These are phyloP conservation scores for Mandrillus leucophaeus DNA, from an alignment of 2,113 vertebrate genomes.

Conservation along the genomic window DNA sequence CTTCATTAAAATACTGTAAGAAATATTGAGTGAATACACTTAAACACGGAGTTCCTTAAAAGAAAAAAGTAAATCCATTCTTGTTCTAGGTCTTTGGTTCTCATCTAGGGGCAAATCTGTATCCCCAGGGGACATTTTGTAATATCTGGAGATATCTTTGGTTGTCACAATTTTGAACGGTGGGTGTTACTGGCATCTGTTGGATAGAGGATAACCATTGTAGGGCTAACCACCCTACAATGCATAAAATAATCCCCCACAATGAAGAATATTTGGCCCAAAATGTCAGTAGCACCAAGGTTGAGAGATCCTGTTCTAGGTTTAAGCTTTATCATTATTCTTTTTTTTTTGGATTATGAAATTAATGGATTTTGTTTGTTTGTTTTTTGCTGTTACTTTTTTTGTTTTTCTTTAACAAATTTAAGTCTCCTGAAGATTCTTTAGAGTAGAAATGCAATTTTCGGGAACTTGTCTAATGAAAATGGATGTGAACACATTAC, in stretches of 20 bases:
- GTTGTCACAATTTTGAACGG: neutral
- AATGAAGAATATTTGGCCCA: neutral
- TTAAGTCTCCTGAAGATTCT: neutral
- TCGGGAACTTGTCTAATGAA: neutral
- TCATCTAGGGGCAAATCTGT: neutral
- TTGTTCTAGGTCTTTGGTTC: neutral
- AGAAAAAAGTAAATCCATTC: neutral
- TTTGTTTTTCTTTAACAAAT: neutral
- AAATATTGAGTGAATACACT: neutral
- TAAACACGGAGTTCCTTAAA: neutral
- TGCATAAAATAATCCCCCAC: too few species aligned
- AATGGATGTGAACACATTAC: neutral
- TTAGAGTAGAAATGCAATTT: neutral
- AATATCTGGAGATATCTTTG: neutral
- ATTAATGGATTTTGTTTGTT: neutral
- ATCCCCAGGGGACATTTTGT: neutral
- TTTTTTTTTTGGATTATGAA: neutral
- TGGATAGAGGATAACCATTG: neutral
- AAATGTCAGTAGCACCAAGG: too few species aligned
- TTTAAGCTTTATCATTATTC: neutral
- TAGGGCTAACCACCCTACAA: neutral
- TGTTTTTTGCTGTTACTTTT: neutral
- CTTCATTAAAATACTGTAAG: neutral
- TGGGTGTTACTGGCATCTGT: fast-evolving
- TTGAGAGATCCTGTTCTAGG: neutral